Base-by-base conservation (phyloP, 1,140 invertebrate genomes). In the Xylocopa sonorina region DNA sequence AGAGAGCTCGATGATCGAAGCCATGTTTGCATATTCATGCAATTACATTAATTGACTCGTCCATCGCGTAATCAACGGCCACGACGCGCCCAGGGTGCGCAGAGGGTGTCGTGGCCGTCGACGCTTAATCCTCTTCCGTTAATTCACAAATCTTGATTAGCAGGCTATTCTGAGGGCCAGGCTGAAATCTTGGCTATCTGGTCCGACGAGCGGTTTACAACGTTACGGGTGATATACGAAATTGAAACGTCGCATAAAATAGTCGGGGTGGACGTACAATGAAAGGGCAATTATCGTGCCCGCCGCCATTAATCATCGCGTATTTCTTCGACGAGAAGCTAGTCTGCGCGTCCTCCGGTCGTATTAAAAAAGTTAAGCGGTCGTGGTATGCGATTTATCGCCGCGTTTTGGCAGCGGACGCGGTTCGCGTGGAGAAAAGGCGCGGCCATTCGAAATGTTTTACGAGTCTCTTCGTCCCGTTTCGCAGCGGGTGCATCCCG, bases 161-260 rank as follows among this genome's bases (percentile, higher is more conserved):
- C 58, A 10, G 21, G 14, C 50, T 32, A 63, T 81, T 71, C 58
- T n/a, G 9, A 34, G 18, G 10, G 58, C 14, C 18, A 21, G n/a
- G 5, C 32, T 14, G 21, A 38, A 62, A 62, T 60, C 21, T 24
- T 21, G 32, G 12, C 14, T 60, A 24, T 4, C 32, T 24, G 10
- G 7, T n/a, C 12, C n/a, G n/a, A 0, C 21, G 32, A 38, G 10
- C 34, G 9, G 32, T 62, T 14, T 38, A 10, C 34, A 38, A n/a
- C 24, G 18, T 24, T 24, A 14, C 53, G 24, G 43, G 48, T 73
- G 62, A 83, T 83, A 78, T 80, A 75, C 58, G 51, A 80, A 84
- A 84, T 84, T 75, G 58, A 84, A 83, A 68, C 41, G 81, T 76
- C 77, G 50, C 64, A 64, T 83, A 83, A 84, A 84, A 66, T 41